These are phyloP conservation scores for Alsophila aescularia DNA, from an alignment of 2,888 invertebrate species.

Conservation along the genomic window DNA sequence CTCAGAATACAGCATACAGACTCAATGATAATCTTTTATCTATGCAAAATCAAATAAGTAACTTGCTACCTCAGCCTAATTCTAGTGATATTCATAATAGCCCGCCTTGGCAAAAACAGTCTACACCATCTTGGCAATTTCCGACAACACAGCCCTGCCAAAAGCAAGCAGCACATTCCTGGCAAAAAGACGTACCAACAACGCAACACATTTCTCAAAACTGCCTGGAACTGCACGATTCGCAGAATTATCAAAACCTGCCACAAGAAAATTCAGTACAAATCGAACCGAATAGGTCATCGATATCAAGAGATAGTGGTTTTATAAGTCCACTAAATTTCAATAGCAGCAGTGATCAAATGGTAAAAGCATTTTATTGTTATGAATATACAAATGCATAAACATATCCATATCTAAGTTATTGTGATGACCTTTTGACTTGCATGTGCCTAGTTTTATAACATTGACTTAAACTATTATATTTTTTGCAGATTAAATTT, in stretches of 20 bases:
- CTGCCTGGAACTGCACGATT: background rate
- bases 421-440: too few relatives aligned
- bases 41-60: background rate
- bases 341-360: conserved; percentile 21
- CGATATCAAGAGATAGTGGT: conserved; percentile 54
- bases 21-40: background rate
- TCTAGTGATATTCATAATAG: background rate
- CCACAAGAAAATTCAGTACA: background rate
- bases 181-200: background rate
- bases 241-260: background rate
- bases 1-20: background rate
- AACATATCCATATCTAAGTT: too few relatives aligned
- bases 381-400: too few relatives aligned
- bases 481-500: conserved; percentile 1
- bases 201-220: background rate
- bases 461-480: too few relatives aligned
- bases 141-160: too few relatives aligned
- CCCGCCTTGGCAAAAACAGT: background rate
- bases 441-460: too few relatives aligned
- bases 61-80: background rate
- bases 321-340: conserved; percentile 45
- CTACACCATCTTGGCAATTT: background rate
- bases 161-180: background rate
- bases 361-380: conserved; percentile 21
- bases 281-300: conserved; percentile 38